Percentiles rank a stretch among this genome's conserved stretches.
phyloP scores from a whole-genome alignment of 23 tunicate species.

The Aplidium turbinatum region DNA sequence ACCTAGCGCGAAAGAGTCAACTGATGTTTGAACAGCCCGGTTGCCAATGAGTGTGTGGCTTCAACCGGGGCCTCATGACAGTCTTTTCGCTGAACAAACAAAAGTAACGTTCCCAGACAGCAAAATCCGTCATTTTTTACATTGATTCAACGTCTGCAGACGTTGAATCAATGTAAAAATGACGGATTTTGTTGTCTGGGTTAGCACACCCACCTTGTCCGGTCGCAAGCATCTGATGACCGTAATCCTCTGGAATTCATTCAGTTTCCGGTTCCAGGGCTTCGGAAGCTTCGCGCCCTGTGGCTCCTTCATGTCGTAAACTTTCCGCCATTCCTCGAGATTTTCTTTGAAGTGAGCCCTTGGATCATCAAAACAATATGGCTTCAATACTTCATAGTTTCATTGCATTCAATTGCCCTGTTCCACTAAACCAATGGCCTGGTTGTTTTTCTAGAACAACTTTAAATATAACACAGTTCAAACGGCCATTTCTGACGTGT shows the following conservation, averaged over 20 bases:
- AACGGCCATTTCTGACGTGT: too few species aligned
- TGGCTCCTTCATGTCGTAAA: slow-evolving; percentile 89
- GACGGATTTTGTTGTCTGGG: too few species aligned
- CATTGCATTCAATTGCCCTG: too few species aligned
- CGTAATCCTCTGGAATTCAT: slow-evolving; percentile 84
- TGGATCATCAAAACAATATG: slow-evolving; percentile 3
- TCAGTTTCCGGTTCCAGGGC: slow-evolving; percentile 93
- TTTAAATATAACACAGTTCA: neutral
- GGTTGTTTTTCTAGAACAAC: neutral
- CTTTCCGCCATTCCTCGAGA: slow-evolving; percentile 85
- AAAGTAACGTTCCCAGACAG: too few species aligned
- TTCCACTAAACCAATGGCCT: neutral
- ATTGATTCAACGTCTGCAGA: too few species aligned
- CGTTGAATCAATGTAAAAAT: too few species aligned
- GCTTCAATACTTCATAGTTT: too few species aligned
- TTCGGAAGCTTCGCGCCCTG: slow-evolving; percentile 80
- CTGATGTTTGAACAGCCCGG: too few species aligned
- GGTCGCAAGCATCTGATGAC: slow-evolving; percentile 94
- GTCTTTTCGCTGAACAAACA: neutral
- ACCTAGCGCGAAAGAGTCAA: too few species aligned
- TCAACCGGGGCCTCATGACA: too few species aligned
- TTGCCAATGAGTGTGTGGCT: too few species aligned
- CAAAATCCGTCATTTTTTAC: too few species aligned
- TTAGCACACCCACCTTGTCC: slow-evolving; percentile 72
- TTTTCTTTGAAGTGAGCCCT: slow-evolving; percentile 88